phyloP scores from a whole-genome alignment of 2,888 invertebrate genomes.

The Melikaiella ostensackeni region DNA sequence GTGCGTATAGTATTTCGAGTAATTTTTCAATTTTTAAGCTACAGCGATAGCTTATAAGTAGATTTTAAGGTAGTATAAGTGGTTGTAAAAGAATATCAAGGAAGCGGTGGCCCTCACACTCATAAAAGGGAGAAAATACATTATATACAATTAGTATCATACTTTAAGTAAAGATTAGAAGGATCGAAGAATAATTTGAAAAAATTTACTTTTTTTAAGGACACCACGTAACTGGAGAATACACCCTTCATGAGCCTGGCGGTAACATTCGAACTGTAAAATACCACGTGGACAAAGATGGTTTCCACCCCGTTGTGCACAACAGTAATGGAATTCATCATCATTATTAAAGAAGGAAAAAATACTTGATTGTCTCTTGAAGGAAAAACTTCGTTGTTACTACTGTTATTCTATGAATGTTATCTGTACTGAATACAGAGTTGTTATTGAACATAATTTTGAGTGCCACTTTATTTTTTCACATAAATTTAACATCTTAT shows the following conservation, averaged over 20 bases:
- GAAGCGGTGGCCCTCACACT: too few species aligned
- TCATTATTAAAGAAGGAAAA: slow-evolving; percentile 12
- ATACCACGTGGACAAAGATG: slow-evolving; percentile 56
- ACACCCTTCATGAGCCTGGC: slow-evolving; percentile 55
- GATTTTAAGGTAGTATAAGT: too few species aligned
- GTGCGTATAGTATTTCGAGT: too few species aligned
- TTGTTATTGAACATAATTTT: background rate
- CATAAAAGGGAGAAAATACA: too few species aligned
- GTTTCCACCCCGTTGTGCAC: slow-evolving; percentile 43
- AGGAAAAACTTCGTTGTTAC: background rate
- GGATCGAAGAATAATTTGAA: background rate
- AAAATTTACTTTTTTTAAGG: slow-evolving; percentile 37
- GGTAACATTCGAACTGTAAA: slow-evolving; percentile 58
- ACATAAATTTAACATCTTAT: background rate
- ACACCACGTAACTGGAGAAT: slow-evolving; percentile 54
- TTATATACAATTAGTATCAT: too few species aligned
- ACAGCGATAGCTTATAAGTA: too few species aligned
- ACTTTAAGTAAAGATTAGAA: background rate
- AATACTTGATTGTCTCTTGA: background rate
- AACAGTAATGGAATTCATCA: slow-evolving; percentile 28
- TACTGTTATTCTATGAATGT: background rate
- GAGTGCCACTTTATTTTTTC: background rate
- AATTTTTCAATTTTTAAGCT: too few species aligned
- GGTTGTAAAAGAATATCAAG: too few species aligned
- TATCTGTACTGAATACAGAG: background rate